Evolutionary conservation across 2,113 vertebrate genomes (phyloP).

Genomic region (Anoura caudifer): DNA sequence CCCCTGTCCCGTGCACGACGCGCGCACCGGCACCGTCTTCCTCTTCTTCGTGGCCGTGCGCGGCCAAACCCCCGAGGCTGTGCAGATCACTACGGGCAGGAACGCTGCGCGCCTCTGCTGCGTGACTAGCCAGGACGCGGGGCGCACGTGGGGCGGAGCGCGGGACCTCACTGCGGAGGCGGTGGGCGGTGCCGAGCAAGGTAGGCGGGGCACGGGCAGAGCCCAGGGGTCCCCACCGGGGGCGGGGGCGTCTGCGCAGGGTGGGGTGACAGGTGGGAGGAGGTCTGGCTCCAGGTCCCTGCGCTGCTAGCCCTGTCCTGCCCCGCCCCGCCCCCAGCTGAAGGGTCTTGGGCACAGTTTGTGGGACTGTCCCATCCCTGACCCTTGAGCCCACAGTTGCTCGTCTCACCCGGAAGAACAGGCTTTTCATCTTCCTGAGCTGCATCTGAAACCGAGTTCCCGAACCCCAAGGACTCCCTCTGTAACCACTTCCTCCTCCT

Average conservation of each 20-base stretch:
- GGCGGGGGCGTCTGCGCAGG: not conserved
- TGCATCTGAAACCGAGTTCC: not conserved
- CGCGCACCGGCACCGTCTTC: slow-evolving; percentile 87
- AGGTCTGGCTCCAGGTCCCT: too few species aligned
- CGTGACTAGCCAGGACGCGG: slow-evolving; percentile 86
- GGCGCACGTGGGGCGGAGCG: slow-evolving; percentile 88
- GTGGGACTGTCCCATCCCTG: rapidly evolving
- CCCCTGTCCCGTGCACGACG: slow-evolving; percentile 93
- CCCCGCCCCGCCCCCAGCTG: rapidly evolving
- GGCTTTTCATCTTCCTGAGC: not conserved
- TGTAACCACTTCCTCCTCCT: not conserved
- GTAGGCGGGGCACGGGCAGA: slow-evolving; percentile 42
- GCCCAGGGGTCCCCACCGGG: not conserved
- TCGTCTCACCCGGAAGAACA: not conserved
- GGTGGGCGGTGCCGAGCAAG: slow-evolving; percentile 82
- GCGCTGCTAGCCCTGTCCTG: rapidly evolving
- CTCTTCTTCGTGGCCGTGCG: slow-evolving; percentile 86
- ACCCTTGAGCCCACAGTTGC: not conserved
- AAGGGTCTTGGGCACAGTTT: not conserved
- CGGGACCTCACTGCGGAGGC: slow-evolving; percentile 89
- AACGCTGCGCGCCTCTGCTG: slow-evolving; percentile 93
- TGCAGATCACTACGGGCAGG: slow-evolving; percentile 90
- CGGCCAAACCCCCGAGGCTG: slow-evolving; percentile 88
- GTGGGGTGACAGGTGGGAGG: rapidly evolving
- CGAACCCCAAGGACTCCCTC: too few species aligned